Evolutionary conservation across 2,888 invertebrate species (phyloP).

Genomic region (Hirtodrosophila duncani): DNA sequence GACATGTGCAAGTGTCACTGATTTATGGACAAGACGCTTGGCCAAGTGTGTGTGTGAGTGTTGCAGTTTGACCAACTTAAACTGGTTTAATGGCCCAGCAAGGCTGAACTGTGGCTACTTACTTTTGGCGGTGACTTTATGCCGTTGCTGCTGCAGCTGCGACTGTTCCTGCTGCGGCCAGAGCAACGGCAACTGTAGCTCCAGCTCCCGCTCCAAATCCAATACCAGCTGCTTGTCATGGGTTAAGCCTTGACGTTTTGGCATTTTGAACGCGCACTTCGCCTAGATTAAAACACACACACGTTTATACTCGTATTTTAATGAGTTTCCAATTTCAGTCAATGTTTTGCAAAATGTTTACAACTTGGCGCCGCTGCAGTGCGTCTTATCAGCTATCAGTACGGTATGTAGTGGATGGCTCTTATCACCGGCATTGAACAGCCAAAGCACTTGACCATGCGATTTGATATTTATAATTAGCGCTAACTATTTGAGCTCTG

Average conservation of each 20-base stretch:
- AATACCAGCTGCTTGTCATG: slow-evolving; percentile 25
- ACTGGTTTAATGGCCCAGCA: slow-evolving; percentile 59
- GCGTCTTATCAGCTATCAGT: slow-evolving; percentile 38
- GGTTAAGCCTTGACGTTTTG: slow-evolving; percentile 38
- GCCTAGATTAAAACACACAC: too few relatives aligned
- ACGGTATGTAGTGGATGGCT: background rate
- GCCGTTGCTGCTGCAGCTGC: slow-evolving; percentile 13
- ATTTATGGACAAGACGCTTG: slow-evolving; percentile 55
- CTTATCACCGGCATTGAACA: slow-evolving; percentile 58
- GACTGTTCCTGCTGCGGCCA: slow-evolving; percentile 53
- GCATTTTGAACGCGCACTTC: slow-evolving; percentile 37
- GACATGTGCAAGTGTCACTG: slow-evolving; percentile 64
- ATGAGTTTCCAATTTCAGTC: background rate
- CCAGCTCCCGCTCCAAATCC: slow-evolving; percentile 18
- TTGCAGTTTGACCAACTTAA: slow-evolving; percentile 56
- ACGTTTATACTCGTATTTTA: slow-evolving; percentile 9
- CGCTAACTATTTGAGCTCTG: background rate
- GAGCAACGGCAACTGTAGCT: slow-evolving; percentile 45
- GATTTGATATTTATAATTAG: slow-evolving; percentile 6
- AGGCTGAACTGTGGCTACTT: slow-evolving; percentile 38
- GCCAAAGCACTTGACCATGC: slow-evolving; percentile 33
- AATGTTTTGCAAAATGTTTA: slow-evolving; percentile 20
- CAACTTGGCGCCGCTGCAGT: slow-evolving; percentile 46
- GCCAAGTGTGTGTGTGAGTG: slow-evolving; percentile 17
- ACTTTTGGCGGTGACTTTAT: slow-evolving; percentile 49